Evolutionary conservation across 2,113 vertebrate genomes (phyloP).

Genomic region (Oceanodroma tethys): DNA sequence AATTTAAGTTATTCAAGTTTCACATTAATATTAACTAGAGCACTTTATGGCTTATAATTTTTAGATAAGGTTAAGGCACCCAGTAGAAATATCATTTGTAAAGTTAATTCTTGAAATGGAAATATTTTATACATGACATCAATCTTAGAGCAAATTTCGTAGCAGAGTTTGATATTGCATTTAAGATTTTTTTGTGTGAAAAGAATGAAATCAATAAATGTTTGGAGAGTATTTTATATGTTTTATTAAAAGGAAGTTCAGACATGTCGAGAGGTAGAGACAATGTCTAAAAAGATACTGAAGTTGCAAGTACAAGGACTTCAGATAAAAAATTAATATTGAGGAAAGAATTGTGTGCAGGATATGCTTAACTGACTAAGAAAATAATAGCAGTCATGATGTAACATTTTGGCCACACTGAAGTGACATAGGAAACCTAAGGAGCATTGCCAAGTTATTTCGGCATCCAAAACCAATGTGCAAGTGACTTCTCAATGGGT

Average conservation of each 20-base stretch:
- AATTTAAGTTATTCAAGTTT: constrained; percentile 1
- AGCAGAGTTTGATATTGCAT: neutral
- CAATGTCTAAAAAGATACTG: neutral
- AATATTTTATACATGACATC: neutral
- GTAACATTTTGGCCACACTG: neutral
- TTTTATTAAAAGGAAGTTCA: neutral
- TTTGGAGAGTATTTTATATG: neutral
- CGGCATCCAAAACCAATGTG: neutral
- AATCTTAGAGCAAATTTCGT: neutral
- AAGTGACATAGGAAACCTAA: neutral
- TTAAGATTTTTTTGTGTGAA: neutral
- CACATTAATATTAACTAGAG: constrained; percentile 1
- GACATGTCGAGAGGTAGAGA: neutral
- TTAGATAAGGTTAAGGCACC: neutral
- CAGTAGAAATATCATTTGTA: neutral
- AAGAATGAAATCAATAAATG: neutral
- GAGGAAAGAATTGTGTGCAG: neutral
- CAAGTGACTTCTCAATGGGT: neutral
- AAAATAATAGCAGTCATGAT: neutral
- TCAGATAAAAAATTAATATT: neutral
- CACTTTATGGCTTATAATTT: constrained; percentile 9
- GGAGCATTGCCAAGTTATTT: neutral
- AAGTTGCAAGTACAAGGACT: neutral
- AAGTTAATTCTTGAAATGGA: neutral
- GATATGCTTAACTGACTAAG: neutral